Evolutionary conservation across 2,113 vertebrate species (phyloP), one percentile per base, ranked within the genome.

Genomic region (Asarcornis scutulata): DNA sequence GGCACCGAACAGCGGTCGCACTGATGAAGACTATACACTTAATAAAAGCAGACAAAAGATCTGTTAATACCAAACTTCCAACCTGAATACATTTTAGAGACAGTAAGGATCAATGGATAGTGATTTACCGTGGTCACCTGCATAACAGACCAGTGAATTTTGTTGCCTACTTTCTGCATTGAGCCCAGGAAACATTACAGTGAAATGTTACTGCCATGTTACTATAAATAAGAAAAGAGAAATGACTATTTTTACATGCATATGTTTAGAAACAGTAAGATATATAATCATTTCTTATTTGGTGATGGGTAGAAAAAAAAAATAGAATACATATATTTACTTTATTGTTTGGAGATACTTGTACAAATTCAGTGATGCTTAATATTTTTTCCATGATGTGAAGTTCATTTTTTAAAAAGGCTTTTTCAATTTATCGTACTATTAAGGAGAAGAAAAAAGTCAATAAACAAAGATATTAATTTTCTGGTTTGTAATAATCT

Each of bases 401-500:
- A 89, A 82, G 86, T 86, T 76, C 34, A 46, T 96, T 96, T 97
- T 95, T 94, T 96, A 44, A 74, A 69, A 50, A 26, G 46, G 36
- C 8, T 86, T 81, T 84, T 84, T 77, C 66, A 90, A 82, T 38
- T 81, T 91, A 88, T 67, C 11, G 6, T 17, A 50, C 62, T 83
- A 59, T 31, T 60, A 60, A 92, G 62, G 87, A 91, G 32, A 66
- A 83, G 71, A 63, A 27, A 82, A 36, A 76, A 78, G 60, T 36
- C 64, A 58, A 90, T 73, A 86, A 94, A 86, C 48, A 78, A 79
- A 53, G 75, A 69, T 21, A 75, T 8, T 74, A 14, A 10, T 67
- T 83, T 95, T 42, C 48, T 69, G 73, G 59, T 96, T 95, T 95
- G 21, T 95, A 95, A 84, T 88, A 66, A 91, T 66, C 87, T 32